These are phyloP conservation scores for Tetrao urogallus DNA, from an alignment of 2,113 vertebrate genomes.

Conservation along the genomic window DNA sequence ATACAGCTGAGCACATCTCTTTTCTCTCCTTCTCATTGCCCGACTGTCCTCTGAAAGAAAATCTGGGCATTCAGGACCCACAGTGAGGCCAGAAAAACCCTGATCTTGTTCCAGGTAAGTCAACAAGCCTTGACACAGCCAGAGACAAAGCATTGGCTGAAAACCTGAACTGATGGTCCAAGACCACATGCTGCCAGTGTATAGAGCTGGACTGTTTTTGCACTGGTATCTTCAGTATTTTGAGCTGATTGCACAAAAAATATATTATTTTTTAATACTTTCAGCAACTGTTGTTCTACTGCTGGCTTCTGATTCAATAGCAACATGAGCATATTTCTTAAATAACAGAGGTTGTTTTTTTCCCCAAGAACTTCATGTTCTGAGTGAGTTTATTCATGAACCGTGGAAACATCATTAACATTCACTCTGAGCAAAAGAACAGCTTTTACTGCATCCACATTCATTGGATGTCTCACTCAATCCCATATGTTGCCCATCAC, in stretches of 20 bases:
- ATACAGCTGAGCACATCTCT: rapidly evolving
- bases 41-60: not conserved
- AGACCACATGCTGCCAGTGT: not conserved
- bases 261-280: not conserved
- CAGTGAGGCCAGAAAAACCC: not conserved
- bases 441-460: conserved; percentile 43
- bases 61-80: not conserved
- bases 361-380: conserved; percentile 25
- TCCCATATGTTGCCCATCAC: conserved; percentile 51
- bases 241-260: not conserved
- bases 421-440: conserved; percentile 57
- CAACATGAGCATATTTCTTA: not conserved
- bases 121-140: not conserved
- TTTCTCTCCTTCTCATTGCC: not conserved
- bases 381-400: conserved; percentile 43
- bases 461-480: conserved; percentile 27
- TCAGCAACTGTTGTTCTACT: not conserved
- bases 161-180: not conserved
- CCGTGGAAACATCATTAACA: conserved; percentile 29
- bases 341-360: not conserved
- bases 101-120: not conserved
- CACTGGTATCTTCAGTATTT: not conserved
- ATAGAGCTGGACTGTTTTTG: not conserved
- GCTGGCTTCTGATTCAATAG: not conserved
- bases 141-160: not conserved